A percentile compares a stretch with the other conserved stretches of the same genome.
These are phyloP conservation scores for Rhineura floridana DNA, from an alignment of 2,113 vertebrate genomes.

Conservation along the genomic window DNA sequence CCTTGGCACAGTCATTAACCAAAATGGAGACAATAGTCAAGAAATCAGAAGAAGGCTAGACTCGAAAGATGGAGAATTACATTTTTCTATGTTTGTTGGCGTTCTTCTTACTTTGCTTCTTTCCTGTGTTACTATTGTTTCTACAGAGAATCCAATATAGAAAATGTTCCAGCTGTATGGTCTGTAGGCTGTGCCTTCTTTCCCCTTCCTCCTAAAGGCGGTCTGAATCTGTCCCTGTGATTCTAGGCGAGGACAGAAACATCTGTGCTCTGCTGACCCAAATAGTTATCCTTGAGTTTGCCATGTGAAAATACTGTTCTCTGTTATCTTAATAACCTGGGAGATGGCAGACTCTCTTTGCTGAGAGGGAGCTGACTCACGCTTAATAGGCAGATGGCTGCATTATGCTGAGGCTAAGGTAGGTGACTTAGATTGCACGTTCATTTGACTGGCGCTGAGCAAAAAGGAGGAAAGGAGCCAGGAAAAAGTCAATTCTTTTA, in stretches of 20 bases:
- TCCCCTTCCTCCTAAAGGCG: no score
- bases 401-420: not conserved
- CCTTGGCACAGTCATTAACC: no score
- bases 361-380: not conserved
- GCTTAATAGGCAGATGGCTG: not conserved
- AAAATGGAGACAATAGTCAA: no score
- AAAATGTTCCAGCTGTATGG: not conserved
- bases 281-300: not conserved
- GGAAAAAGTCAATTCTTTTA: not conserved
- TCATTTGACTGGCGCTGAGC: not conserved
- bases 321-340: conserved; percentile 4
- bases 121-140: no score
- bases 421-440: not conserved
- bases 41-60: no score
- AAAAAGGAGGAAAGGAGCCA: not conserved
- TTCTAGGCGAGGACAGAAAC: not conserved
- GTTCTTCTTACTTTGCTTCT: no score
- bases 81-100: no score
- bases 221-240: not conserved
- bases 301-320: not conserved
- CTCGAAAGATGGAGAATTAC: no score
- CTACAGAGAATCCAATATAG: no score
- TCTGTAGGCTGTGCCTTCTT: not conserved
- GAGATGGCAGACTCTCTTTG: not conserved
- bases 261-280: not conserved